These are phyloP conservation scores for Telmatochromis sp. DNA, from an alignment of 2,113 vertebrate species.

Conservation along the genomic window DNA sequence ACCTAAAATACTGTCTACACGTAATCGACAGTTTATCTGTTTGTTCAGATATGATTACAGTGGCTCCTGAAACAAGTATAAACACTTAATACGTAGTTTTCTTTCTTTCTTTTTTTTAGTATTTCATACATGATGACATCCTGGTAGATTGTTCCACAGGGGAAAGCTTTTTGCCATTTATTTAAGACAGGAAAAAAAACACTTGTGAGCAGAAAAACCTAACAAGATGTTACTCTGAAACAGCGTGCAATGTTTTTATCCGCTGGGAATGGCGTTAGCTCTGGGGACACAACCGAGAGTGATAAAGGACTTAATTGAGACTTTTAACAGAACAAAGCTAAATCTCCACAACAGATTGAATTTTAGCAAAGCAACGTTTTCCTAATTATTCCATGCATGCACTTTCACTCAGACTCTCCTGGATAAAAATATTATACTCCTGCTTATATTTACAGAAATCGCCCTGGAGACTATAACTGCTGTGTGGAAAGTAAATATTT, in stretches of 20 bases:
- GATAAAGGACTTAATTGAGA: background rate
- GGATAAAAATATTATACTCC: background rate
- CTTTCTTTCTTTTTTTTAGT: background rate
- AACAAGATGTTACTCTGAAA: background rate
- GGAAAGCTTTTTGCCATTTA: background rate
- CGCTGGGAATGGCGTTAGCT: background rate
- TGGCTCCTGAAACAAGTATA: background rate
- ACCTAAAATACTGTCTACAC: background rate
- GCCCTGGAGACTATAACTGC: background rate
- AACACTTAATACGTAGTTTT: background rate
- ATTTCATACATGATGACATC: background rate
- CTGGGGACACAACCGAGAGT: background rate
- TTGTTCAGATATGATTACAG: background rate
- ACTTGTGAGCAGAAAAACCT: background rate
- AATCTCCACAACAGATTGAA: background rate
- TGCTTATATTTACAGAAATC: background rate
- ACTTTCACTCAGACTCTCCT: background rate
- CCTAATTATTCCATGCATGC: background rate
- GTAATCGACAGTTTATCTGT: background rate
- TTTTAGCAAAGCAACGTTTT: background rate
- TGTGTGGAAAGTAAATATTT: background rate
- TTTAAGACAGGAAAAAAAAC: background rate
- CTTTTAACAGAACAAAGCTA: background rate
- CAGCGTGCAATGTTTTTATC: rapidly evolving
- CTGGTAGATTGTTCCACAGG: background rate